Conservation (phyloP, 1,140 invertebrate species). For the Belonocnema kinseyi region DNA sequence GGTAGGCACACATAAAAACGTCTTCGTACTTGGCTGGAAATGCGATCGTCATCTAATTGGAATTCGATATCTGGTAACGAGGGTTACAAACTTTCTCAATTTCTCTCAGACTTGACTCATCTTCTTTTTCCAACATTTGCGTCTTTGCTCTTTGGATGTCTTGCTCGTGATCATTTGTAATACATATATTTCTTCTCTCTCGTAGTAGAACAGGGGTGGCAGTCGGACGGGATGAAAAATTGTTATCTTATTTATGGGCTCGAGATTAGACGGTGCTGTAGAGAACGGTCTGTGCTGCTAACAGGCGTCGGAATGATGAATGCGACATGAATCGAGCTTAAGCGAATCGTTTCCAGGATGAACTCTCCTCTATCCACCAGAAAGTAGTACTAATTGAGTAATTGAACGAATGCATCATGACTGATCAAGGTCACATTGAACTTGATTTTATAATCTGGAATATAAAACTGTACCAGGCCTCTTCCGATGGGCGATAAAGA, state of each 20-base stretch:
- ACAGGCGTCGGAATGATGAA: slow-evolving; percentile 63
- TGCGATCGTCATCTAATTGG: slow-evolving; percentile 73
- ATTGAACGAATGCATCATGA: background rate
- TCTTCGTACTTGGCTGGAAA: slow-evolving; percentile 61
- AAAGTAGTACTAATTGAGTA: background rate
- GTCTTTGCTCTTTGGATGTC: background rate
- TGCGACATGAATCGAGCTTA: slow-evolving; percentile 46
- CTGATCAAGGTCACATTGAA: too few species aligned
- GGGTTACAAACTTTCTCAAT: slow-evolving; percentile 66
- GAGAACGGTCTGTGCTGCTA: slow-evolving; percentile 55
- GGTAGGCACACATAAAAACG: slow-evolving; percentile 57
- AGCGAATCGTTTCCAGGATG: slow-evolving; percentile 26
- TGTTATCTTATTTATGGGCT: slow-evolving; percentile 70
- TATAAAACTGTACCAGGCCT: too few species aligned
- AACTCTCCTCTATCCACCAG: background rate
- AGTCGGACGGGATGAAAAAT: slow-evolving; percentile 64
- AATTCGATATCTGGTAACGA: slow-evolving; percentile 71
- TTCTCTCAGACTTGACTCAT: slow-evolving; percentile 16
- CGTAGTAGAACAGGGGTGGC: slow-evolving; percentile 30
- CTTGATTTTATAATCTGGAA: too few species aligned
- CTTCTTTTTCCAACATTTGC: slow-evolving; percentile 13
- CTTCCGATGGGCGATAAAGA: too few species aligned
- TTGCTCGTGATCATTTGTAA: slow-evolving; percentile 9
- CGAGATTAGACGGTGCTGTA: slow-evolving; percentile 58
- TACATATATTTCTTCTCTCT: slow-evolving; percentile 17